Base-by-base conservation (phyloP, 2,113 vertebrate species). In the Lophius piscatorius region DNA sequence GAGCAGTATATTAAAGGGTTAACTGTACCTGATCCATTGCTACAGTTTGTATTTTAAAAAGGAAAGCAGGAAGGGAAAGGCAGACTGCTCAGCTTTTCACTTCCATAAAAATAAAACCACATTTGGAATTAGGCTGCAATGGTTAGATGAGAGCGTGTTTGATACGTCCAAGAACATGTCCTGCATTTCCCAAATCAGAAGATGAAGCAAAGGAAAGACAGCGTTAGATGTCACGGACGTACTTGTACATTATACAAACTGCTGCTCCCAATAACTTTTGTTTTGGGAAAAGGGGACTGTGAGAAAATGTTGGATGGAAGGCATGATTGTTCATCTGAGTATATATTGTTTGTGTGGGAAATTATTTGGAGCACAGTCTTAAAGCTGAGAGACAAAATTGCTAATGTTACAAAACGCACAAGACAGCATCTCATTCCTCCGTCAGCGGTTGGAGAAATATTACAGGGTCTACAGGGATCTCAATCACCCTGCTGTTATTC, bases 81-180 rank as follows among this genome's bases (percentile, higher is more conserved):
- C 72, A 74, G 58, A 76, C 70, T 33, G 51, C 68, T 54, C 66
- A 46, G 58, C 47, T 42, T 70, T 66, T 64, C 56, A 58, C 8
- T 64, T 82, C 64, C 41, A 60, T 65, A 70, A 78, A 74, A 76
- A 85, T 60, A 82, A 85, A 64, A 75, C 22, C 51, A 57, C 51
- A 71, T 71, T 87, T 75, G 74, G 55, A 84, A 82, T 81, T 40
- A 58, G 50, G 77, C 55, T 87, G 85, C 87, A 87, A 80, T 81
- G 64, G 82, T 84, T 79, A 88, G 51, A 78, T 26, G 81, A 88
- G 80, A 24, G 14, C 48, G 42, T 74, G 36, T 83, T 81, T 84
- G 63, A 85, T 76, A 49, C 64, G 59, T n/a, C 35, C 59, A 74
- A 72, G 83, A 87, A 76, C 81, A 64, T 86, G 74, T 79, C 64